Base-by-base conservation (phyloP, 2,797 vertebrate species). In the Halcyon leucocephala region DNA sequence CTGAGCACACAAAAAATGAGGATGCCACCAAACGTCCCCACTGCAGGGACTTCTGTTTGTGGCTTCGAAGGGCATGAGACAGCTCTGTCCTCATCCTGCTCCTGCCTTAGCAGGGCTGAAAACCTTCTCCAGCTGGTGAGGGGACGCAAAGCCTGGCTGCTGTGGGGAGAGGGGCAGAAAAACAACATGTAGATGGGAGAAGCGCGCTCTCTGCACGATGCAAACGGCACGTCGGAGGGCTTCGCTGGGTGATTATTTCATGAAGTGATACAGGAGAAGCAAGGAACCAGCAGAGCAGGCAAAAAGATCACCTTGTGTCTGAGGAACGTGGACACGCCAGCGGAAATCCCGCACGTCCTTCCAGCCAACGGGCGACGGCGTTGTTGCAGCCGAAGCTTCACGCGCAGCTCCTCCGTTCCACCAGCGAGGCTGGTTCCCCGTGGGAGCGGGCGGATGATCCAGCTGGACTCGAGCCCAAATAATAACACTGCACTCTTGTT, bases 11-110 rank as follows among this genome's bases (percentile, higher is more conserved):
- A 10, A 3, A 12, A 22, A 6, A 3, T 5, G 7, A 48, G 46
- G 46, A 9, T 2, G 2, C 54, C 6, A 2, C 49, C 66, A 2
- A 6, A 2, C 14, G 7, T 14, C 60, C 52, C 35, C 3, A 4
- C 41, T 15, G 41, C 74, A 24, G 54, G 44, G 48, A 2, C 4
- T 18, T 10, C 2, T 9, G 24, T 26, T 31, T 9, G 33, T 15
- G 26, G 29, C 7, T 55, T 18, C 1, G 3, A 14, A n/a, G 54
- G 55, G 37, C 28, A 8, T 19, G 8, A 64, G 49, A 5, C 1
- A 14, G 39, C 62, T 41, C 61, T 65, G 74, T 49, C 74, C 42
- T n/a, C 2, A 5, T 2, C 3, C 5, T 2, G 31, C 54, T 41
- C 41, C 22, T 29, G 31, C n/a, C 29, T 35, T 15, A 3, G 48